Conservation (phyloP, 2,113 vertebrate genomes). For the Mobula birostris region DNA sequence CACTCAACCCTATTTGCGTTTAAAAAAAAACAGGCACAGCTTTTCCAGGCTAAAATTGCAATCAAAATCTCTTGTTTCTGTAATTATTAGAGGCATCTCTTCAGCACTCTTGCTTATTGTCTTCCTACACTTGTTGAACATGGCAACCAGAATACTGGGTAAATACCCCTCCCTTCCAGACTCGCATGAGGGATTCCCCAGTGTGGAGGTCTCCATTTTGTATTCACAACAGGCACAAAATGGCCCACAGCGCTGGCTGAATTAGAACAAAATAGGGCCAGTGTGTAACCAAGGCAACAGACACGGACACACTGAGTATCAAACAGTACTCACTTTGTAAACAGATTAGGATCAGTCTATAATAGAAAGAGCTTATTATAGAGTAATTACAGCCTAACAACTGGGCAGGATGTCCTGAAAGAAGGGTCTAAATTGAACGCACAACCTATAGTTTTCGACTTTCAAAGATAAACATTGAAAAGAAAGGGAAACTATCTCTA, state of each 20-base stretch:
- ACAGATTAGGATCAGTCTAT: constrained; percentile 34
- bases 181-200: neutral
- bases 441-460: constrained; percentile 28
- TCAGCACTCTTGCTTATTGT: too few relatives aligned
- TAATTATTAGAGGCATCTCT: too few relatives aligned
- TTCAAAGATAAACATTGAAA: constrained; percentile 27
- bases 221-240: constrained; percentile 26
- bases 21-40: too few relatives aligned
- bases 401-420: constrained; percentile 30
- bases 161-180: neutral
- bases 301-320: constrained; percentile 26
- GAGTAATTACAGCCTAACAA: constrained; percentile 30
- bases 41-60: too few relatives aligned
- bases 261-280: constrained; percentile 14
- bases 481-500: constrained; percentile 17
- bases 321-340: constrained; percentile 36
- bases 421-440: constrained; percentile 21
- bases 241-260: neutral
- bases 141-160: neutral
- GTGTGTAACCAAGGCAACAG: constrained; percentile 23
- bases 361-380: constrained; percentile 32
- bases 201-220: constrained; percentile 15
- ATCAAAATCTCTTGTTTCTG: too few relatives aligned
- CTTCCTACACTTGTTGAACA: too few relatives aligned
- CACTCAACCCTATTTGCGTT: too few relatives aligned